Percentiles rank a stretch among this genome's conserved stretches.
Conservation (phyloP, 2,113 vertebrate species). For the Psophia crepitans region DNA sequence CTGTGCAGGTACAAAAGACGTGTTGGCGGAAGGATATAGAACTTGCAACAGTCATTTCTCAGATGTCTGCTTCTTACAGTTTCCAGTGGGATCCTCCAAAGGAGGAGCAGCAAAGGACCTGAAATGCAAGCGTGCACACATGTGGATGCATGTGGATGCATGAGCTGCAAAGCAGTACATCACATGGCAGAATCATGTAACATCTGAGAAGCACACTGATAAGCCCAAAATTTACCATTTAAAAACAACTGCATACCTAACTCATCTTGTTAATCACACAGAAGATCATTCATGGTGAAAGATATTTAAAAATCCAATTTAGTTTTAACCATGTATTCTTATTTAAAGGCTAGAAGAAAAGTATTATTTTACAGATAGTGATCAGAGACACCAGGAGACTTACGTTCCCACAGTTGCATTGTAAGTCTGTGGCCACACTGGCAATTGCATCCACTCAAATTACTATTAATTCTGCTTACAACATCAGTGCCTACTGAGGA, state of each 20-base stretch:
- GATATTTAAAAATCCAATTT: not conserved
- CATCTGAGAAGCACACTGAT: not conserved
- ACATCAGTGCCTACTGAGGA: not conserved
- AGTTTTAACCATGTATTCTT: not conserved
- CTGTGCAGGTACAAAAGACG: not conserved
- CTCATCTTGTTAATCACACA: not conserved
- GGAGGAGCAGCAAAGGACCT: not conserved
- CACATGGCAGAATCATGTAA: not conserved
- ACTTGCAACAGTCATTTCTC: not conserved
- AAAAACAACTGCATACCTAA: not conserved
- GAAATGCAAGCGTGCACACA: not conserved
- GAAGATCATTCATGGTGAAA: not conserved
- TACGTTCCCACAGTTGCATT: not conserved
- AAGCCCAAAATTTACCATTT: not conserved
- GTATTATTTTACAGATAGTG: not conserved
- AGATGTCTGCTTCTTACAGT: not conserved
- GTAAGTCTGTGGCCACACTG: not conserved
- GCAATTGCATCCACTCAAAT: not conserved
- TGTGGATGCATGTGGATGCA: not conserved
- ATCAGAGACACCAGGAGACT: not conserved
- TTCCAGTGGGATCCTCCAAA: not conserved
- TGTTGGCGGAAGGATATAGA: not conserved
- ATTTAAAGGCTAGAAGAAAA: not conserved
- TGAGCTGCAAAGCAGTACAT: not conserved
- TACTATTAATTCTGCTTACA: not conserved